phyloP scores from a whole-genome alignment of 1,140 invertebrate genomes.

The Penaeus chinensis region DNA sequence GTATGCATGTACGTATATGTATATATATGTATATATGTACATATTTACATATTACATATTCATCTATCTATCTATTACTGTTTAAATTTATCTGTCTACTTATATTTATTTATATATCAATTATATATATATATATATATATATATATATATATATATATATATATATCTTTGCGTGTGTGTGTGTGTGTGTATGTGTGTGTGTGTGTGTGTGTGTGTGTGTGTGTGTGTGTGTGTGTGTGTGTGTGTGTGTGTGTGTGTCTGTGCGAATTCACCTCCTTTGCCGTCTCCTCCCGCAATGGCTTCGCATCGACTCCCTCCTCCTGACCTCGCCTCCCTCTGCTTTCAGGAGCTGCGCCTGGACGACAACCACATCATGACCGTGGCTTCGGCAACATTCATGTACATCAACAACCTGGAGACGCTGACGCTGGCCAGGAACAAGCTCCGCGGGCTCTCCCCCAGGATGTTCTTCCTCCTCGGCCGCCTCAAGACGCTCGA shows the following conservation, averaged over 20 bases:
- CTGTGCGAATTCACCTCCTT: no score
- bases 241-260: not conserved
- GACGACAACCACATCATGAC: constrained; percentile 71
- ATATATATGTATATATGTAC: no score
- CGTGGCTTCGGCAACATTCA: constrained; percentile 78
- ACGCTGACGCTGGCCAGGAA: constrained; percentile 79
- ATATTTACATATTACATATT: no score
- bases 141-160: no score
- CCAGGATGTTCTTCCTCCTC: constrained; percentile 77
- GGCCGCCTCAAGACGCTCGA: constrained; percentile 78
- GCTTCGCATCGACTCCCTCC: not conserved
- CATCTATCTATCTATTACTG: not conserved
- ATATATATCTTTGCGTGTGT: no score
- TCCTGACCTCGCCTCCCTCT: not conserved
- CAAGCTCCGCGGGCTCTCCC: constrained; percentile 76
- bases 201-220: no score
- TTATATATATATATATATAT: not conserved
- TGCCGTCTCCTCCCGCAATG: not conserved
- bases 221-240: not conserved
- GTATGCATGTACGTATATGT: no score
- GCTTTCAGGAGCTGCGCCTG: constrained; percentile 67
- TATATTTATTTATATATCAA: not conserved
- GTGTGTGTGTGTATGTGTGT: no score
- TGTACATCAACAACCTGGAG: constrained; percentile 75
- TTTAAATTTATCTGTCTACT: not conserved